phyloP scores from a whole-genome alignment of 2,888 invertebrate genomes.

The Amblyjoppa proteus region DNA sequence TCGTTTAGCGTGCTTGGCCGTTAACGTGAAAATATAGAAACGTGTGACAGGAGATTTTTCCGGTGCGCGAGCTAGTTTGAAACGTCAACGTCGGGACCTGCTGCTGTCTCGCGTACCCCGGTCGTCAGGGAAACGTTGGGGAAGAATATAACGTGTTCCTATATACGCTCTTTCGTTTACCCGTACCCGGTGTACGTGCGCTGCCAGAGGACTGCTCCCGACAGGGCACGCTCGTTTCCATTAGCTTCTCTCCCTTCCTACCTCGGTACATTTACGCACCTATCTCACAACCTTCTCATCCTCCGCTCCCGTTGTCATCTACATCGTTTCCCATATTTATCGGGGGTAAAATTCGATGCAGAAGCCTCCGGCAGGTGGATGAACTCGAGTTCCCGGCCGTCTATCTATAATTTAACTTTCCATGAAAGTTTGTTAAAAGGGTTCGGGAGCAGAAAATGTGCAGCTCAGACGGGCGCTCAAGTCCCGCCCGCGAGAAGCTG shows the following conservation, averaged over 20 bases:
- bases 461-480: neutral
- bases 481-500: too few species aligned
- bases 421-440: neutral
- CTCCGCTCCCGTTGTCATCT: constrained; percentile 10
- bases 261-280: constrained; percentile 50
- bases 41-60: neutral
- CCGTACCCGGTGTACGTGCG: constrained; percentile 18
- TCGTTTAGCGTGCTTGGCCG: neutral
- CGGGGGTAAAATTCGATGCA: constrained; percentile 8
- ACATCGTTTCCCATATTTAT: constrained; percentile 28
- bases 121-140: constrained; percentile 53
- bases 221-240: constrained; percentile 46
- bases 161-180: constrained; percentile 18
- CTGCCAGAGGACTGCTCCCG: constrained; percentile 41
- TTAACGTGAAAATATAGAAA: neutral
- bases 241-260: constrained; percentile 7
- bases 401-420: constrained; percentile 2
- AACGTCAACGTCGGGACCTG: constrained; percentile 45
- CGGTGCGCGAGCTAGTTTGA: constrained; percentile 11
- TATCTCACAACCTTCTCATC: neutral
- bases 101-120: constrained; percentile 39
- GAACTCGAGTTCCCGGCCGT: neutral
- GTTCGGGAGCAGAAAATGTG: constrained; percentile 32
- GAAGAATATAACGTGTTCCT: constrained; percentile 37
- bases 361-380: neutral